A percentile compares a stretch with the other conserved stretches of the same genome.
Evolutionary conservation across 1,140 invertebrate species (phyloP).

Genomic region (Drosophila parvula): DNA sequence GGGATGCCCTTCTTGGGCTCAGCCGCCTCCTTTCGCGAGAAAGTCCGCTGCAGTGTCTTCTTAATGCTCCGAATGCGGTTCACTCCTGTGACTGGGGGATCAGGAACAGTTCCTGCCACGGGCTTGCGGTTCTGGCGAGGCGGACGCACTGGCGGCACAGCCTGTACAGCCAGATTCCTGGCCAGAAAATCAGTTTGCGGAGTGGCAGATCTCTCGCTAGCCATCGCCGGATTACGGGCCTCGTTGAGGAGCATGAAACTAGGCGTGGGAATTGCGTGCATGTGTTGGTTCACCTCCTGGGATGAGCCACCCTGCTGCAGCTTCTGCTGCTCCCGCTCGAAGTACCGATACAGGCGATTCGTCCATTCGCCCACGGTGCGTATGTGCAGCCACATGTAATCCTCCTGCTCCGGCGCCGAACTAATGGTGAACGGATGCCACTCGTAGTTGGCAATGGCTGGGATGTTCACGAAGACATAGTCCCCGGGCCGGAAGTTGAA

Average conservation of each 20-base stretch:
- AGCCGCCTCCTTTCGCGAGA: conserved; percentile 85
- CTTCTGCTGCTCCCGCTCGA: conserved; percentile 91
- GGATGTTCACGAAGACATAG: conserved; percentile 97
- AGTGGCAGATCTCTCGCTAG: conserved; percentile 39
- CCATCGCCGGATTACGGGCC: conserved; percentile 57
- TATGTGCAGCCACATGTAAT: conserved; percentile 97
- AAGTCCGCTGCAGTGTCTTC: conserved; percentile 85
- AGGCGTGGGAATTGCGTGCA: conserved; percentile 74
- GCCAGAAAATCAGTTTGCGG: conserved; percentile 82
- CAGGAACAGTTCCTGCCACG: conserved; percentile 7
- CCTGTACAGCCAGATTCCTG: conserved; percentile 60
- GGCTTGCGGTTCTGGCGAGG: conserved; percentile 78
- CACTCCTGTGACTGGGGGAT: conserved; percentile 36
- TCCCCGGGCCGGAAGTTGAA: conserved; percentile 97
- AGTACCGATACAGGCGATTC: conserved; percentile 94
- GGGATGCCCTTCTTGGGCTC: conserved; percentile 84
- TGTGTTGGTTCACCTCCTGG: conserved; percentile 84
- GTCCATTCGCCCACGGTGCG: conserved; percentile 98
- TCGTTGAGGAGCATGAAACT: conserved; percentile 68
- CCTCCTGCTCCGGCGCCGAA: conserved; percentile 96
- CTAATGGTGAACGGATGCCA: conserved; percentile 99
- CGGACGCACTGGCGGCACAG: conserved; percentile 64
- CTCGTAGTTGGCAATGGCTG: conserved; percentile 95
- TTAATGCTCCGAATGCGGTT: conserved; percentile 85
- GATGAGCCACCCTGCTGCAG: conserved; percentile 87